A percentile compares a stretch with the other conserved stretches of the same genome.
phyloP scores from a whole-genome alignment of 2,888 invertebrate genomes.

The Idaea dimidiata region DNA sequence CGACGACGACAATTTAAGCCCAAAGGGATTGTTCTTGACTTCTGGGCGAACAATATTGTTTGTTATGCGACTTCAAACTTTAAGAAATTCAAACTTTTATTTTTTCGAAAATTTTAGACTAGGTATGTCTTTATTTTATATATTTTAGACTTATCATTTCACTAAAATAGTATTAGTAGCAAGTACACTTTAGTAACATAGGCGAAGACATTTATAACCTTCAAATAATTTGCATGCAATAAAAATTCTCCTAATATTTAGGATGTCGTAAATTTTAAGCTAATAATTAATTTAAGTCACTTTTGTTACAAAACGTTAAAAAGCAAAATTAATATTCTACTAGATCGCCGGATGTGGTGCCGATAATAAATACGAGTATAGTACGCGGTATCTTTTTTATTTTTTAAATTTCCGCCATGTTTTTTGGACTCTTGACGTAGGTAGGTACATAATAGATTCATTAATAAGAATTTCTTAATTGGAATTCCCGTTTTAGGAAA shows the following conservation, averaged over 20 bases:
- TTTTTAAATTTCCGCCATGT: not conserved
- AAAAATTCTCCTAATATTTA: slow-evolving; percentile 11
- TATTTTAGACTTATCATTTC: too few relatives aligned
- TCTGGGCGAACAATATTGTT: too few relatives aligned
- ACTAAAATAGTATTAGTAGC: too few relatives aligned
- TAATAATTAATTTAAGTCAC: not conserved
- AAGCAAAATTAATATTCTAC: not conserved
- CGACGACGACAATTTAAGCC: too few relatives aligned
- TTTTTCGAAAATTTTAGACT: too few relatives aligned
- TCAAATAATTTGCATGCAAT: not conserved
- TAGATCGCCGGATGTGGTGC: not conserved
- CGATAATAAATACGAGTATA: not conserved
- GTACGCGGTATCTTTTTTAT: not conserved
- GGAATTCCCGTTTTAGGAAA: not conserved
- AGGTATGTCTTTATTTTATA: too few relatives aligned
- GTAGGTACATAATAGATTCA: not conserved
- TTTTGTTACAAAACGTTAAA: not conserved
- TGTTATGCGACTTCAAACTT: too few relatives aligned
- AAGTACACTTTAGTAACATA: too few relatives aligned
- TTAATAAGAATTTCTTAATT: not conserved
- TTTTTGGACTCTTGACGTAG: not conserved
- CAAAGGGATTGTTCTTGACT: too few relatives aligned
- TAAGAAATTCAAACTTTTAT: too few relatives aligned
- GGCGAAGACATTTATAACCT: too few relatives aligned
- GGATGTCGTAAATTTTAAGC: slow-evolving; percentile 8